Conservation (phyloP, 2,797 vertebrate genomes). For the Silurus aristotelis region DNA sequence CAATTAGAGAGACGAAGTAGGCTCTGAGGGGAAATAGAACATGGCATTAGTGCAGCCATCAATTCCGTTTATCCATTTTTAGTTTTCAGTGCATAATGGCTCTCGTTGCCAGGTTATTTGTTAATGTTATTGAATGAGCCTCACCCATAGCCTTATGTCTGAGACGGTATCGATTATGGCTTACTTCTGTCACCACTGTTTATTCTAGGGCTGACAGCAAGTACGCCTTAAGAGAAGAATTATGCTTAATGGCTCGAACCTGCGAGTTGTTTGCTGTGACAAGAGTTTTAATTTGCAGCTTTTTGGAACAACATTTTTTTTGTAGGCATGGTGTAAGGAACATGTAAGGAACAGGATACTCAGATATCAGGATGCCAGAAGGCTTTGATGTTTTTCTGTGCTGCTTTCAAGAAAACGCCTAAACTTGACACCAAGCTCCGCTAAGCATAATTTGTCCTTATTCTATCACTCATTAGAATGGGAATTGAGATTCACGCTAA, state of each 20-base stretch:
- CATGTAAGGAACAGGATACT: slow-evolving; percentile 59
- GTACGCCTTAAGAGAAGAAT: slow-evolving; percentile 38
- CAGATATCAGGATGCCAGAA: slow-evolving; percentile 62
- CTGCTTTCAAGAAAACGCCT: slow-evolving; percentile 63
- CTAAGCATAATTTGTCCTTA: slow-evolving; percentile 69
- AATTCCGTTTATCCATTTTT: slow-evolving; percentile 43
- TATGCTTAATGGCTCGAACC: slow-evolving; percentile 42
- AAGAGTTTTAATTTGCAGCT: slow-evolving; percentile 59
- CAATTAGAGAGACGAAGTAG: slow-evolving; percentile 38
- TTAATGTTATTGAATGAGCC: slow-evolving; percentile 55
- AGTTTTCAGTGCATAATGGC: slow-evolving; percentile 43
- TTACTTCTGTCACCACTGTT: slow-evolving; percentile 52
- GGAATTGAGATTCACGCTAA: slow-evolving; percentile 33
- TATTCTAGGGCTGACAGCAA: slow-evolving; percentile 41
- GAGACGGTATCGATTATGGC: slow-evolving; percentile 55
- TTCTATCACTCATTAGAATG: slow-evolving; percentile 63
- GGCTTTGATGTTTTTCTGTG: slow-evolving; percentile 45
- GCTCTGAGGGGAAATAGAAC: slow-evolving; percentile 37
- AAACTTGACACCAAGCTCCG: slow-evolving; percentile 73
- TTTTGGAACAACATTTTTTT: slow-evolving; percentile 57
- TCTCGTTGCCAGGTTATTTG: slow-evolving; percentile 38
- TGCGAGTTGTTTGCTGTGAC: slow-evolving; percentile 60
- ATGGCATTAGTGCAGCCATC: slow-evolving; percentile 33
- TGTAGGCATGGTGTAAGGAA: slow-evolving; percentile 61
- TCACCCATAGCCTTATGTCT: slow-evolving; percentile 39